Percentiles rank a stretch among this genome's conserved stretches.
Evolutionary conservation across 2,113 vertebrate genomes (phyloP).

Genomic region (Merops nubicus): DNA sequence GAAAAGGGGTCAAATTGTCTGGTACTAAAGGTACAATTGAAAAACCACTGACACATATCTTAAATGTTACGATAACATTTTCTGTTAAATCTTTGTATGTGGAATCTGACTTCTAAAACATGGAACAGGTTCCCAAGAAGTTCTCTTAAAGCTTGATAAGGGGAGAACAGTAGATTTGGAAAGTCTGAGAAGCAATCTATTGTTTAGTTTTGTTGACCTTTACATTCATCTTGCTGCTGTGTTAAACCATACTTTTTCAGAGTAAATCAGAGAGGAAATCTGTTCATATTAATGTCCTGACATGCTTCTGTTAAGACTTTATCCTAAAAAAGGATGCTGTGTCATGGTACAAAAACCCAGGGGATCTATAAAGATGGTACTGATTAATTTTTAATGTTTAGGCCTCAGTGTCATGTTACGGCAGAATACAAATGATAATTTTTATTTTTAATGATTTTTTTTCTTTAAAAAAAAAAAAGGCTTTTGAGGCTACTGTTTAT

Average conservation of each 20-base stretch:
- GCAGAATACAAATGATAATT: not conserved
- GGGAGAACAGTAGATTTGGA: not conserved
- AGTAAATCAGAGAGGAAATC: not conserved
- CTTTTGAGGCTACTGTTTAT: not conserved
- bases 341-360: not conserved
- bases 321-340: not conserved
- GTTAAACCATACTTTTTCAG: not conserved
- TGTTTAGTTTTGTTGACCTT: constrained; percentile 19
- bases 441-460: too few relatives aligned
- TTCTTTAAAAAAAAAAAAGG: too few relatives aligned
- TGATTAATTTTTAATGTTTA: not conserved
- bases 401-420: not conserved
- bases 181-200: not conserved
- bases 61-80: too few relatives aligned
- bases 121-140: not conserved
- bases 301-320: constrained; percentile 16
- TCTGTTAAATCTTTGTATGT: not conserved
- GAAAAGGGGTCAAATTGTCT: not conserved
- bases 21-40: not conserved
- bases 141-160: not conserved
- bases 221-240: not conserved
- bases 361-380: not conserved
- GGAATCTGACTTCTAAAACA: not conserved
- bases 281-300: not conserved
- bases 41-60: not conserved